Percentiles rank a stretch among this genome's conserved stretches.
phyloP scores from a whole-genome alignment of 2,113 vertebrate genomes.

The Euleptes europaea region DNA sequence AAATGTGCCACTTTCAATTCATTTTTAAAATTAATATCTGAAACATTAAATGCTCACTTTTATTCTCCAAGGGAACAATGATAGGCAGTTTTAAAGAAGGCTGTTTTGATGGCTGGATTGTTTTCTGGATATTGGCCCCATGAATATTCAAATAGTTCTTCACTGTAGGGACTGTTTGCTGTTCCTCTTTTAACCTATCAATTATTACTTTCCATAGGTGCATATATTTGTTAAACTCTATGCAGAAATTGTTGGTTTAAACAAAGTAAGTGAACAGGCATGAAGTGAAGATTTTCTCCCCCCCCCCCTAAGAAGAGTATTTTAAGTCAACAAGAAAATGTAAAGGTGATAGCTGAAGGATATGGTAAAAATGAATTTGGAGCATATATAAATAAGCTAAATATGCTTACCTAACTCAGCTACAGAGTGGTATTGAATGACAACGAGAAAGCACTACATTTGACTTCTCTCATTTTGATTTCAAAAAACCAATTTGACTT shows the following conservation, averaged over 20 bases:
- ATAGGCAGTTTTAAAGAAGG: background rate
- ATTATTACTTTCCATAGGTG: background rate
- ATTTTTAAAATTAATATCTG: too few species aligned
- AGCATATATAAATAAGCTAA: constrained; percentile 3
- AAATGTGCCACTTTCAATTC: too few species aligned
- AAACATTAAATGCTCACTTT: too few species aligned
- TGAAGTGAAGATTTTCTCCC: background rate
- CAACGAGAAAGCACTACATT: background rate
- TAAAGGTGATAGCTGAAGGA: background rate
- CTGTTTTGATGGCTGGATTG: background rate
- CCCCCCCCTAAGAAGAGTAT: background rate
- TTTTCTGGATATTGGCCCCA: background rate
- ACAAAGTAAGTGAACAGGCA: background rate
- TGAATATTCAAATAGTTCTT: background rate
- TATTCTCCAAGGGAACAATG: too few species aligned
- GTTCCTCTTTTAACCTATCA: background rate
- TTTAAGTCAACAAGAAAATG: constrained; percentile 13
- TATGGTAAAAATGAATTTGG: background rate
- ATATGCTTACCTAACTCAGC: background rate
- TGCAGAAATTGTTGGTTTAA: background rate
- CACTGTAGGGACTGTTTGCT: background rate
- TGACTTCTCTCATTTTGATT: constrained; percentile 20
- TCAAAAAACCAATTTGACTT: constrained; percentile 5
- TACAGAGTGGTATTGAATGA: background rate
- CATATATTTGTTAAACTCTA: background rate